Evolutionary conservation across 2,888 invertebrate genomes (phyloP).

Genomic region (Heteromurus nitidus): DNA sequence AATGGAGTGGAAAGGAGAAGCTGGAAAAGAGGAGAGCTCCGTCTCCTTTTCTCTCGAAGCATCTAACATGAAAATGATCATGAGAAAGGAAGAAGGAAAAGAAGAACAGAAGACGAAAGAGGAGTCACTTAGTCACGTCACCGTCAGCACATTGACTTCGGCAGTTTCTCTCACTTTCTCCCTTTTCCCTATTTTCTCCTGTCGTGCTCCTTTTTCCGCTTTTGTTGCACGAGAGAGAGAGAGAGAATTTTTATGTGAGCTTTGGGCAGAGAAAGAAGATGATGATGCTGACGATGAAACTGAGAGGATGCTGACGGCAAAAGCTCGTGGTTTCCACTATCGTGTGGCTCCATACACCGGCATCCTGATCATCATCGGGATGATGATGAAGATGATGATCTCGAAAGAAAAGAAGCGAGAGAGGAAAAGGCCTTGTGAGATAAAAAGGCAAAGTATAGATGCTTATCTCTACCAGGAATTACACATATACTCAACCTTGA

Average conservation of each 20-base stretch:
- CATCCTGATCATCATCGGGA: background rate
- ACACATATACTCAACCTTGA: too few species aligned
- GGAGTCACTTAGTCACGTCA: conserved; percentile 32
- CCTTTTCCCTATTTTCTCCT: background rate
- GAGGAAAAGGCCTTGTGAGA: too few species aligned
- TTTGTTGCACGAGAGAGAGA: too few species aligned
- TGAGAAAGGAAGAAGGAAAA: background rate
- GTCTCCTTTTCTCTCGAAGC: too few species aligned
- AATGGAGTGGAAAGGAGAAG: background rate
- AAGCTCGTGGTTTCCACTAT: too few species aligned
- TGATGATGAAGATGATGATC: background rate
- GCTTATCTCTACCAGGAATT: too few species aligned
- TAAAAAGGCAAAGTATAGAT: too few species aligned
- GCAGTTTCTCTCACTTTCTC: conserved; percentile 30
- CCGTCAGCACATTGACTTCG: conserved; percentile 4
- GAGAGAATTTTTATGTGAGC: background rate
- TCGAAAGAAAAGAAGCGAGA: background rate
- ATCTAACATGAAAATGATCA: too few species aligned
- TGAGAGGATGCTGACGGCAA: background rate
- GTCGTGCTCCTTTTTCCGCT: background rate
- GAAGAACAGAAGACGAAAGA: background rate
- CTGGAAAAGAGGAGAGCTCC: background rate
- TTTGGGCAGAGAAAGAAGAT: too few species aligned
- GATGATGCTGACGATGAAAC: background rate
- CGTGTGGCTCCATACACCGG: background rate